Evolutionary conservation across 2,113 vertebrate genomes (phyloP).

Genomic region (Rhinopomastus cyanomelas): DNA sequence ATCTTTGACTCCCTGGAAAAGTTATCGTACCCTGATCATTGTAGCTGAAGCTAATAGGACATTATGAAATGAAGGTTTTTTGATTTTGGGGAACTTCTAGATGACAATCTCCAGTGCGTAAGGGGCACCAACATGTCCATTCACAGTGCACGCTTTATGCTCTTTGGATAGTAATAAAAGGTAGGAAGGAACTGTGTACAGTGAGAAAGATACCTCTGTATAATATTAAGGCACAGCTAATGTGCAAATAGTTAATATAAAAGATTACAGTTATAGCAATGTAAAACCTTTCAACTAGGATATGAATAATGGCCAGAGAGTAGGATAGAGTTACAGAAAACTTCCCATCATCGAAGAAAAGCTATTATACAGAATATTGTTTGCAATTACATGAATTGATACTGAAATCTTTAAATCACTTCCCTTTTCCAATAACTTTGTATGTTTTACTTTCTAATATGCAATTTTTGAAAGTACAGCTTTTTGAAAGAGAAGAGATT

Average conservation of each 20-base stretch:
- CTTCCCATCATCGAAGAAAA: neutral
- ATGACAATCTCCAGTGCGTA: neutral
- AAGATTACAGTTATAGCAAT: conserved; percentile 9
- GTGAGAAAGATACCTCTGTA: neutral
- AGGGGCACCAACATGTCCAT: neutral
- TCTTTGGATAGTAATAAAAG: neutral
- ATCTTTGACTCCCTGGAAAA: neutral
- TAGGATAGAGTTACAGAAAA: conserved; percentile 12
- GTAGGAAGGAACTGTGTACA: neutral
- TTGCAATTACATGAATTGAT: conserved; percentile 33
- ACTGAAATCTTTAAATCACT: conserved; percentile 29
- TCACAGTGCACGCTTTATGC: neutral
- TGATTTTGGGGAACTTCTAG: neutral
- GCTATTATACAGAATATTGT: conserved; percentile 25
- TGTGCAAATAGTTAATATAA: conserved; percentile 45
- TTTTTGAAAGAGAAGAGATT: neutral
- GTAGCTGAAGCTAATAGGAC: neutral
- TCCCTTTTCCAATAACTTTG: conserved; percentile 1
- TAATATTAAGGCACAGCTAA: conserved; percentile 15
- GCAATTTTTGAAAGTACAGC: neutral
- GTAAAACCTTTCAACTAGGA: conserved; percentile 37
- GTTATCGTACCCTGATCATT: neutral
- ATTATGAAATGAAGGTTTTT: neutral
- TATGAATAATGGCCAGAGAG: conserved; percentile 22
- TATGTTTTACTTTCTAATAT: neutral